Evolutionary conservation across 1,140 invertebrate genomes (phyloP).

Genomic region (Papilio aristodemus): DNA sequence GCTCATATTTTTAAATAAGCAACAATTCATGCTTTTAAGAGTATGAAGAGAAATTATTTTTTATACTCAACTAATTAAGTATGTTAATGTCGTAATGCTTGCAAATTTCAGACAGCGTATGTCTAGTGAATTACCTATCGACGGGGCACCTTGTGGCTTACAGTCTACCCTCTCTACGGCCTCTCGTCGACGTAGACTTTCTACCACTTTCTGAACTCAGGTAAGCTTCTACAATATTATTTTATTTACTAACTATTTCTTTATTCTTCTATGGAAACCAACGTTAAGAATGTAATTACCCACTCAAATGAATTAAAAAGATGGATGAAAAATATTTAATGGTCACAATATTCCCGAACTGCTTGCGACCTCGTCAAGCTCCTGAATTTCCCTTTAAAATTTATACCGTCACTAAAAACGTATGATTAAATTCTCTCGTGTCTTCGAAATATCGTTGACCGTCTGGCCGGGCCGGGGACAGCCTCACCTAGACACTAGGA

Average conservation of each 20-base stretch:
- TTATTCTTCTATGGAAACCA: slow-evolving; percentile 33
- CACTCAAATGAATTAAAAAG: neutral
- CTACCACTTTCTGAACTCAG: slow-evolving; percentile 95
- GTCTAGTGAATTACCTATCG: slow-evolving; percentile 95
- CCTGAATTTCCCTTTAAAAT: neutral
- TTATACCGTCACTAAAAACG: slow-evolving; percentile 17
- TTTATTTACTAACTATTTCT: slow-evolving; percentile 8
- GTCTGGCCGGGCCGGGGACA: slow-evolving; percentile 13
- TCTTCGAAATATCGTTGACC: slow-evolving; percentile 28
- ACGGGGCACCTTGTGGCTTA: slow-evolving; percentile 95
- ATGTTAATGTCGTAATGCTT: too few species aligned
- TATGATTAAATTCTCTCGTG: neutral
- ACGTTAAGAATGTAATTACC: neutral
- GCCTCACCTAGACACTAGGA: slow-evolving; percentile 29
- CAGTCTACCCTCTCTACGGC: slow-evolving; percentile 95
- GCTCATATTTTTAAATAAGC: too few species aligned
- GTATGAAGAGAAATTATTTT: too few species aligned
- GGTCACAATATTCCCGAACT: neutral
- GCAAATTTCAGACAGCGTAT: slow-evolving; percentile 94
- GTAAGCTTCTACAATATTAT: slow-evolving; percentile 78
- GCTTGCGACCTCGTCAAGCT: slow-evolving; percentile 4
- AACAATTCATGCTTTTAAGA: too few species aligned
- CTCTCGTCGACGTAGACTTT: slow-evolving; percentile 95
- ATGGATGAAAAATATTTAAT: neutral
- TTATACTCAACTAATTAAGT: too few species aligned